phyloP scores from a whole-genome alignment of 2,888 invertebrate species.

The Oconnorella tubifera region DNA sequence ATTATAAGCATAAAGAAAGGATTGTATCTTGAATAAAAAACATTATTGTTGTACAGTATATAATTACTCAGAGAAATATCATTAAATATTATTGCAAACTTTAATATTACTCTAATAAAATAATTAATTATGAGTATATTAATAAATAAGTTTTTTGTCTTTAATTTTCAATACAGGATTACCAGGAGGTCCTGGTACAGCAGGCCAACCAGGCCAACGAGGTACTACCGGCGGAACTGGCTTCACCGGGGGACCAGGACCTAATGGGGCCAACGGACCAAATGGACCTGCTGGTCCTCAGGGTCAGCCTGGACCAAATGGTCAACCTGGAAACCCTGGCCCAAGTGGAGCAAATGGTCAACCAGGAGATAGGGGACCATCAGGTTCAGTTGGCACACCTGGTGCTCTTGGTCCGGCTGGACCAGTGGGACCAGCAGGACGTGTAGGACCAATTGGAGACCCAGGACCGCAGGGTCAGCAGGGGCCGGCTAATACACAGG shows the following conservation, averaged over 20 bases:
- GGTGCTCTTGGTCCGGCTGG: constrained; percentile 22
- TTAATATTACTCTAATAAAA: no score
- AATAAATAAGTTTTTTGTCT: no score
- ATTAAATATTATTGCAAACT: no score
- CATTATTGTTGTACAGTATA: no score
- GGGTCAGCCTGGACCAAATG: constrained; percentile 23
- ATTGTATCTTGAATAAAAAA: no score
- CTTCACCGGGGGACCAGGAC: constrained; percentile 17
- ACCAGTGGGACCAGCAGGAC: constrained; percentile 19
- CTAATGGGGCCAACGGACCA: constrained; percentile 24
- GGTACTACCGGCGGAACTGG: constrained; percentile 22
- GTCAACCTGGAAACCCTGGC: constrained; percentile 23
- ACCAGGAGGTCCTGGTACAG: constrained; percentile 20
- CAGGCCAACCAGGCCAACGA: constrained; percentile 8
- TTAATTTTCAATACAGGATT: no score
- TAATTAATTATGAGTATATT: no score
- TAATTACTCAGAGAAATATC: no score
- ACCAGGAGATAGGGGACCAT: constrained; percentile 8
- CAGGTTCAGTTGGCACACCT: constrained; percentile 32
- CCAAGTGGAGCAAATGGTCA: constrained; percentile 20
- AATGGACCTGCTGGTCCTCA: constrained; percentile 22
- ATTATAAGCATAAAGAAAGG: no score
- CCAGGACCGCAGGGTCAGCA: constrained; percentile 60
- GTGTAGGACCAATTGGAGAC: constrained; percentile 20
- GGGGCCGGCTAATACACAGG: constrained; percentile 20